Base-by-base conservation (phyloP, 2,113 vertebrate species). In the Misgurnus anguillicaudatus region DNA sequence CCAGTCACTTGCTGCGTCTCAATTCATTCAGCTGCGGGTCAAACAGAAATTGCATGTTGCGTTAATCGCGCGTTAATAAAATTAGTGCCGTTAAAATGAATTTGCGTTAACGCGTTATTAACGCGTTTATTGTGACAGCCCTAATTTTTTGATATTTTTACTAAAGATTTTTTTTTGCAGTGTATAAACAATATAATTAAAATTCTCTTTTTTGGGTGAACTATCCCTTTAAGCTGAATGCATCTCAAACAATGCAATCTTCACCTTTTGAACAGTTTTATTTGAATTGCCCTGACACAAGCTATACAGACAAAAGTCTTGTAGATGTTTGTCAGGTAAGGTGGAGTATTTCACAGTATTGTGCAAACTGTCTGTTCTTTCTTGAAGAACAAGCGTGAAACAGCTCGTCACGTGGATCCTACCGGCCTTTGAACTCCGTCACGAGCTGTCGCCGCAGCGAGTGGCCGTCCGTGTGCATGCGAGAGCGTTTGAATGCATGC, bases 371-470 rank as follows among this genome's bases (percentile, higher is more conserved):
- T 55, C 61, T 57, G 13, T 41, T 36, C n/a, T 60, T 24, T 87
- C 62, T 38, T 60, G 9, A 36, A 19, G 48, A 39, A 62, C 76
- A 72, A 57, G 75, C 38, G 45, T 48, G 14, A 75, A 45, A 70
- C 75, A 58, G 57, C 66, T 63, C 67, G 80, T 72, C 84, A 63
- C 55, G 7, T 61, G 72, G 77, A 69, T 66, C 71, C 77, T 82
- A 84, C 77, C 78, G 78, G 61, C 73, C 82, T 82, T 81, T 45
- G 75, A 78, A 62, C 79, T 63, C 83, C 81, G 85, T 82, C 84
- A 77, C 78, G 64, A 82, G 72, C 84, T 21, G 6, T 62, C 17
- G 66, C 84, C 42, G 9, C 41, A 62, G 72, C 2, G 21, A 74
- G 72, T 31, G 41, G 31, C 19, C 9, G n/a, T 57, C 5, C 17